Conservation (phyloP, 2,113 vertebrate species). For the Hemiprocne comata region DNA sequence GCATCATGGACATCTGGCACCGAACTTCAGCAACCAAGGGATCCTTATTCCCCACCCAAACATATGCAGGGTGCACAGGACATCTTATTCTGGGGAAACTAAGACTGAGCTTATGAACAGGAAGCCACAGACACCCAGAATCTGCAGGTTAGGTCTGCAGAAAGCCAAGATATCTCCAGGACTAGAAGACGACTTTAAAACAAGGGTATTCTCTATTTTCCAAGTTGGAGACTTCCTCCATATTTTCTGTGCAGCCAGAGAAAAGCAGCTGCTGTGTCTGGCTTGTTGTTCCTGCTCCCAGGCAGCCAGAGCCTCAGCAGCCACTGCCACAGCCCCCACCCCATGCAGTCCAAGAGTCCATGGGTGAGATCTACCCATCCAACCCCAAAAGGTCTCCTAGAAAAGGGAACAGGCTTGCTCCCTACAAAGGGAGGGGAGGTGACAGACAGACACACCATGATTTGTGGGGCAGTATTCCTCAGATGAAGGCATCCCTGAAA, state of each 20-base stretch:
- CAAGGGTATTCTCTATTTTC: neutral
- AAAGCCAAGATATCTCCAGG: fast-evolving
- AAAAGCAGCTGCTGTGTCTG: neutral
- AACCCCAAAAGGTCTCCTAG: neutral
- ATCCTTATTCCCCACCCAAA: neutral
- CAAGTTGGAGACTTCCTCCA: neutral
- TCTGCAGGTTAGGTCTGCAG: neutral
- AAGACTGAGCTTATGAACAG: neutral
- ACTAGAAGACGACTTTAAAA: neutral
- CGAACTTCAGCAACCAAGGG: neutral
- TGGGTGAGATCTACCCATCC: fast-evolving
- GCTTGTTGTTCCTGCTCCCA: neutral
- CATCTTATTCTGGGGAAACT: neutral
- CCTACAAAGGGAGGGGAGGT: too few relatives aligned
- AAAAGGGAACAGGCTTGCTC: neutral
- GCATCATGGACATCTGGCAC: neutral
- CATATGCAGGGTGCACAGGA: fast-evolving
- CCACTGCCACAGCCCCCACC: neutral
- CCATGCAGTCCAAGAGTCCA: neutral
- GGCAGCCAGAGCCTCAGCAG: neutral
- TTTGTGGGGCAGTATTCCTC: fast-evolving
- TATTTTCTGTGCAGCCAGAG: neutral
- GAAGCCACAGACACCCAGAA: neutral
- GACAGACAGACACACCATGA: fast-evolving
- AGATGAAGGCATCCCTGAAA: neutral